Evolutionary conservation across 2,797 vertebrate genomes (phyloP).

Genomic region (Parauchenoglanis punctatus): DNA sequence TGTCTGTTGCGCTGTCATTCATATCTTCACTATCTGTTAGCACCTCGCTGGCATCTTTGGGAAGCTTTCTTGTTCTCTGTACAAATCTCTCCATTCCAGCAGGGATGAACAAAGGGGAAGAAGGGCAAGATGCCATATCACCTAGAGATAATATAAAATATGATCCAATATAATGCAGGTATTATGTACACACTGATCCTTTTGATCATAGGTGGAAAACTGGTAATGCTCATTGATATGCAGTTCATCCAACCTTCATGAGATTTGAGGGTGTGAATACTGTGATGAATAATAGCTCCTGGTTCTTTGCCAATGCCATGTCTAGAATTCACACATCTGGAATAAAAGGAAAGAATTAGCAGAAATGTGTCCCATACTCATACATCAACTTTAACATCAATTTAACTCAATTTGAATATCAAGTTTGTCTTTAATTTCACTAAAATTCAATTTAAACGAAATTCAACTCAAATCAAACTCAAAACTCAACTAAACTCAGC

Average conservation of each 20-base stretch:
- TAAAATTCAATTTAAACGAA: background rate
- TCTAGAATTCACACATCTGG: slow-evolving; percentile 58
- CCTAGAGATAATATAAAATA: slow-evolving; percentile 50
- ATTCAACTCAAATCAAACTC: background rate
- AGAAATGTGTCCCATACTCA: background rate
- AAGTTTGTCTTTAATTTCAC: background rate
- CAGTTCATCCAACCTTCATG: slow-evolving; percentile 42
- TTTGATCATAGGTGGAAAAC: background rate
- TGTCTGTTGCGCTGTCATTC: slow-evolving; percentile 54
- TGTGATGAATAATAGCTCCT: slow-evolving; percentile 32
- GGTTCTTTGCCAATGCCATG: slow-evolving; percentile 45
- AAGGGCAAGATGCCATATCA: slow-evolving; percentile 64
- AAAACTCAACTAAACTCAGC: background rate
- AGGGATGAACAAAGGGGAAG: slow-evolving; percentile 76
- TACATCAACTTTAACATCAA: background rate
- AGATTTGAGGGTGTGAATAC: slow-evolving; percentile 23
- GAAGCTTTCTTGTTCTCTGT: slow-evolving; percentile 60
- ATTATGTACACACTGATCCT: background rate
- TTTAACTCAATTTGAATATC: no score
- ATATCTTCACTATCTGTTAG: slow-evolving; percentile 74
- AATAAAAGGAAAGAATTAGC: background rate
- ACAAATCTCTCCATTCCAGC: slow-evolving; percentile 64
- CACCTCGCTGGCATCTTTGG: slow-evolving; percentile 55
- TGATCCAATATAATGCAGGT: background rate
- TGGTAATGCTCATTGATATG: background rate